phyloP scores from a whole-genome alignment of 2,113 vertebrate species.

The Talpa occidentalis region DNA sequence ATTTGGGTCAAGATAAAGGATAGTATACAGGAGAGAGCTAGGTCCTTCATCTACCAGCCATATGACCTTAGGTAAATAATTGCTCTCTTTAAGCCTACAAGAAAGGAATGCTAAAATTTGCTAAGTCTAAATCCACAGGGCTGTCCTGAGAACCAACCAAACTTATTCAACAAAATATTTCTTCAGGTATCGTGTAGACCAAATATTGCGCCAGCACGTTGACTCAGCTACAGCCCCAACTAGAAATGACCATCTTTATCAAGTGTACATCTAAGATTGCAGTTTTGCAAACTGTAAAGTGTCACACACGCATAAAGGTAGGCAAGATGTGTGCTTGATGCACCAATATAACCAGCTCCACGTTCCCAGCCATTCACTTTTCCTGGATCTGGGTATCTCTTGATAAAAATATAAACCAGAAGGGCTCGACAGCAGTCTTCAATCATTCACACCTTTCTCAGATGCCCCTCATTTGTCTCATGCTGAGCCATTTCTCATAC shows the following conservation, averaged over 20 bases:
- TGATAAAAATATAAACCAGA: not conserved
- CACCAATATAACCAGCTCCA: not conserved
- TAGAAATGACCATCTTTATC: not conserved
- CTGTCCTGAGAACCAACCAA: not conserved
- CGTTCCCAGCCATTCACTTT: not conserved
- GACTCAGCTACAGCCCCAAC: not conserved
- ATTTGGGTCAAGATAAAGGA: not conserved
- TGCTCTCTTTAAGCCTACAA: not conserved
- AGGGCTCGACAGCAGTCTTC: not conserved
- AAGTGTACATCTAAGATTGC: not conserved
- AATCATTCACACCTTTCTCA: not conserved
- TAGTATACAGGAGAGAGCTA: not conserved
- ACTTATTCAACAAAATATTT: not conserved
- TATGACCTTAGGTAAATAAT: not conserved
- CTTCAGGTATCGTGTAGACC: not conserved
- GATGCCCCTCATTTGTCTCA: not conserved
- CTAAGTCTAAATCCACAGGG: not conserved
- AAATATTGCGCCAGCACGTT: not conserved
- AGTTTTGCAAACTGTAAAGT: not conserved
- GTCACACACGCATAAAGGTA: not conserved
- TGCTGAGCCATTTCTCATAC: not conserved
- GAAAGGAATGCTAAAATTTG: not conserved
- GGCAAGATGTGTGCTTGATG: not conserved
- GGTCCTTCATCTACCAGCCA: not conserved
- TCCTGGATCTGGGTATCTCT: not conserved